Percentiles rank a stretch among this genome's conserved stretches.
Evolutionary conservation across 2,797 vertebrate genomes (phyloP).

Genomic region (Poecilia velifera): DNA sequence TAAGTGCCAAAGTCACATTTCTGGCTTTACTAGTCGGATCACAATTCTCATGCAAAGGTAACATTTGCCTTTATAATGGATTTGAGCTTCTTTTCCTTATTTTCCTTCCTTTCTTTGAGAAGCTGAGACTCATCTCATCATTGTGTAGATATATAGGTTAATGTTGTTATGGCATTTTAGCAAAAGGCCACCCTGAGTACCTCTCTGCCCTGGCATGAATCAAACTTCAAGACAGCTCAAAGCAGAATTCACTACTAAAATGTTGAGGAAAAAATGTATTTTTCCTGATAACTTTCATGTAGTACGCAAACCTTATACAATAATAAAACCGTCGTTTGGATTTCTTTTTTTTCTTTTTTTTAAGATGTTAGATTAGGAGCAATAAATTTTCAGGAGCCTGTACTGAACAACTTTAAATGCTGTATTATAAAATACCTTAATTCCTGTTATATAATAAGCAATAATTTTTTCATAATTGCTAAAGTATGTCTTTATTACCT

Average conservation of each 20-base stretch:
- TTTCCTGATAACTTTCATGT: neutral
- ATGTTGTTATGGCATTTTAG: slow-evolving; percentile 83
- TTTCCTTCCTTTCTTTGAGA: slow-evolving; percentile 76
- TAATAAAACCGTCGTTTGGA: neutral
- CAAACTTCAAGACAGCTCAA: slow-evolving; percentile 65
- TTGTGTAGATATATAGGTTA: slow-evolving; percentile 82
- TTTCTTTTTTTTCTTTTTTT: neutral
- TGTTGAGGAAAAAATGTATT: neutral
- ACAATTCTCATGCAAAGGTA: slow-evolving; percentile 83
- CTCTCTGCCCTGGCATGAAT: slow-evolving; percentile 66
- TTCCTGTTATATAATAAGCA: neutral
- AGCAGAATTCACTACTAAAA: slow-evolving; percentile 14
- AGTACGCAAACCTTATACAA: neutral
- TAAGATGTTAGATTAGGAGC: neutral
- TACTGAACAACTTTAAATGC: neutral
- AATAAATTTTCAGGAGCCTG: neutral
- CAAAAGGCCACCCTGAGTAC: slow-evolving; percentile 79
- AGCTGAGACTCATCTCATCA: slow-evolving; percentile 66
- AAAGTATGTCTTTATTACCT: neutral
- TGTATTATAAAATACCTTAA: neutral
- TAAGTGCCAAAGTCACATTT: slow-evolving; percentile 69
- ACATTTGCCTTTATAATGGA: slow-evolving; percentile 84
- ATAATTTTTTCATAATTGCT: neutral
- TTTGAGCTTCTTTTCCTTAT: slow-evolving; percentile 72
- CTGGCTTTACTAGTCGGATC: slow-evolving; percentile 53